Conservation (phyloP, 1,140 invertebrate species). For the Idris sp. region DNA sequence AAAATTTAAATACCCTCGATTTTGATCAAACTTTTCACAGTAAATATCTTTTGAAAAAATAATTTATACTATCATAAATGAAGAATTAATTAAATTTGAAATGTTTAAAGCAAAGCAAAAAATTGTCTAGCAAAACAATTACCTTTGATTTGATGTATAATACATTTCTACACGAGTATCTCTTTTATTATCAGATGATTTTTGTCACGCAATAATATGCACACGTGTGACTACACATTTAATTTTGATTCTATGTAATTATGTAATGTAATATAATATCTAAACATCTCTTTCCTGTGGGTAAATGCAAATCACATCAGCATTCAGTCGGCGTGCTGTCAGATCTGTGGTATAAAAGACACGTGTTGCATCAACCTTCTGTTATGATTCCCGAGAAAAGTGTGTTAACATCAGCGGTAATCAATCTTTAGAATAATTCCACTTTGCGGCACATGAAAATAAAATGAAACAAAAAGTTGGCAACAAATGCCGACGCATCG, state of each 20-base stretch:
- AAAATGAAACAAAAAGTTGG: constrained; percentile 28
- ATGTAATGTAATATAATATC: constrained; percentile 50
- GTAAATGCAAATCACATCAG: constrained; percentile 48
- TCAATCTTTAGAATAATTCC: constrained; percentile 40
- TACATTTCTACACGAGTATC: too few relatives aligned
- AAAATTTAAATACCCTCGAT: too few relatives aligned
- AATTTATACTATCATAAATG: too few relatives aligned
- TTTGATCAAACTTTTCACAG: too few relatives aligned
- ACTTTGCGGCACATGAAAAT: constrained; percentile 16
- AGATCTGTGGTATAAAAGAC: constrained; percentile 11
- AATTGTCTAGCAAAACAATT: too few relatives aligned
- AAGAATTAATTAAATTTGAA: too few relatives aligned
- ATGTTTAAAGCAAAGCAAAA: constrained; percentile 5
- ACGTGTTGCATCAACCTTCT: constrained; percentile 46
- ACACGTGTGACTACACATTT: constrained; percentile 21
- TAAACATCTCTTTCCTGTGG: constrained; percentile 47
- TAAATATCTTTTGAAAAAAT: too few relatives aligned
- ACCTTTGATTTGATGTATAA: constrained; percentile 1
- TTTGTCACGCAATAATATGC: too few relatives aligned
- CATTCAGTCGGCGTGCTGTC: constrained; percentile 30
- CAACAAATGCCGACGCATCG: constrained; percentile 26
- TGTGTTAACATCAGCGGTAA: constrained; percentile 53
- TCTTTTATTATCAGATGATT: too few relatives aligned
- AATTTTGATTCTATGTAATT: constrained; percentile 48
- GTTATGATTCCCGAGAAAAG: constrained; percentile 55